Conservation (phyloP, 1,140 invertebrate species). For the Spodoptera litura region DNA sequence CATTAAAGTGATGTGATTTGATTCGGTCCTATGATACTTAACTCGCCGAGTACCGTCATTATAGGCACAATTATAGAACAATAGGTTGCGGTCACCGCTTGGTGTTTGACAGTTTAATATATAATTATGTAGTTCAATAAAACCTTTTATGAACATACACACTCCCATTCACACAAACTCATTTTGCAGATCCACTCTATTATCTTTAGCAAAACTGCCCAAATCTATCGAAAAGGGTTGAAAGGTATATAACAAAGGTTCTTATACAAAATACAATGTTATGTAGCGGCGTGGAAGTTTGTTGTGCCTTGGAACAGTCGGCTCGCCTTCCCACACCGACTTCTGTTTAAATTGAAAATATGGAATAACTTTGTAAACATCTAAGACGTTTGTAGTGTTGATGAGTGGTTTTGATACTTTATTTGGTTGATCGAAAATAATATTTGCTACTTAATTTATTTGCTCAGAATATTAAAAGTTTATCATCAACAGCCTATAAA, state of each 20-base stretch:
- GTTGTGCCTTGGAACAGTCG: constrained; percentile 52
- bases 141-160: no score
- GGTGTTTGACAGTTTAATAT: no score
- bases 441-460: no score
- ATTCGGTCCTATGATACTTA: no score
- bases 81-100: no score
- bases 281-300: constrained; percentile 24
- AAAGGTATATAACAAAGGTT: constrained; percentile 7
- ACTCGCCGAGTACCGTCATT: no score
- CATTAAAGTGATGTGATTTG: no score
- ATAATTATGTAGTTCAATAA: no score
- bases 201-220: background rate
- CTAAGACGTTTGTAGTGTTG: constrained; percentile 57
- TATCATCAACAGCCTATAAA: no score
- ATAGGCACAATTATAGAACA: no score
- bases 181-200: background rate
- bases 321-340: constrained; percentile 73
- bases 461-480: no score
- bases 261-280: constrained; percentile 35
- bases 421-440: background rate
- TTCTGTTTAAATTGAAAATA: constrained; percentile 83
- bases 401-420: constrained; percentile 62
- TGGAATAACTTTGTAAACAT: constrained; percentile 84
- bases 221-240: constrained; percentile 19
- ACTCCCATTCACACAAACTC: no score